Evolutionary conservation across 1,140 invertebrate genomes (phyloP).

Genomic region (Drosophila ambigua): DNA sequence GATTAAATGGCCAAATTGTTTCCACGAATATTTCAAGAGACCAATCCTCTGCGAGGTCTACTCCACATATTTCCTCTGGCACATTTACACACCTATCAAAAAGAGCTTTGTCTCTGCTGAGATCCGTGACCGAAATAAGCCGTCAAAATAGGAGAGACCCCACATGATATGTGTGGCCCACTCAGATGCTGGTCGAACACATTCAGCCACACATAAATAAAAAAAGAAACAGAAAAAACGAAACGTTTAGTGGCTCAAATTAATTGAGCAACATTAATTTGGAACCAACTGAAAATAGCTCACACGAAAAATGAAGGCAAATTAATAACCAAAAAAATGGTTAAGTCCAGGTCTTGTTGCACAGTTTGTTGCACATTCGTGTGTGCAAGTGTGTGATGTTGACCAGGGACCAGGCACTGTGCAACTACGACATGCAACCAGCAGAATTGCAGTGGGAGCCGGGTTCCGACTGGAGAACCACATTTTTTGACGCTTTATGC

Average conservation of each 20-base stretch:
- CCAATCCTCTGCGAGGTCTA: slow-evolving; percentile 35
- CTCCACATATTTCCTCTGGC: slow-evolving; percentile 51
- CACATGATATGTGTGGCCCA: slow-evolving; percentile 35
- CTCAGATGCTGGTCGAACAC: slow-evolving; percentile 60
- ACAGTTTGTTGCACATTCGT: slow-evolving; percentile 21
- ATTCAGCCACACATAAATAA: slow-evolving; percentile 64
- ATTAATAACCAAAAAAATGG: slow-evolving; percentile 70
- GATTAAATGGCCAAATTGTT: slow-evolving; percentile 15
- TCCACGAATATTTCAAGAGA: slow-evolving; percentile 24
- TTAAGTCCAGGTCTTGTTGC: slow-evolving; percentile 36
- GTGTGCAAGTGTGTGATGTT: slow-evolving; percentile 11
- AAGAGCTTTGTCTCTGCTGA: slow-evolving; percentile 50
- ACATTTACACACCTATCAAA: slow-evolving; percentile 68
- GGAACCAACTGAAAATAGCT: slow-evolving; percentile 38
- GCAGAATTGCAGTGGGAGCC: not conserved
- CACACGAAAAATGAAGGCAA: slow-evolving; percentile 59
- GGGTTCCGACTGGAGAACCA: slow-evolving; percentile 17
- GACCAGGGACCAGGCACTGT: slow-evolving; percentile 8
- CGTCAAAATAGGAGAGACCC: slow-evolving; percentile 60
- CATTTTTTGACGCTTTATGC: slow-evolving; percentile 55
- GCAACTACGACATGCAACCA: slow-evolving; percentile 20
- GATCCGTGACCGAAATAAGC: slow-evolving; percentile 61
- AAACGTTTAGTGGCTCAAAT: slow-evolving; percentile 79
- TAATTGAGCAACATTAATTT: slow-evolving; percentile 75
- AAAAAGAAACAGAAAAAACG: slow-evolving; percentile 9